Evolutionary conservation across 2,888 invertebrate species (phyloP).

Genomic region (Sesamia inferens): DNA sequence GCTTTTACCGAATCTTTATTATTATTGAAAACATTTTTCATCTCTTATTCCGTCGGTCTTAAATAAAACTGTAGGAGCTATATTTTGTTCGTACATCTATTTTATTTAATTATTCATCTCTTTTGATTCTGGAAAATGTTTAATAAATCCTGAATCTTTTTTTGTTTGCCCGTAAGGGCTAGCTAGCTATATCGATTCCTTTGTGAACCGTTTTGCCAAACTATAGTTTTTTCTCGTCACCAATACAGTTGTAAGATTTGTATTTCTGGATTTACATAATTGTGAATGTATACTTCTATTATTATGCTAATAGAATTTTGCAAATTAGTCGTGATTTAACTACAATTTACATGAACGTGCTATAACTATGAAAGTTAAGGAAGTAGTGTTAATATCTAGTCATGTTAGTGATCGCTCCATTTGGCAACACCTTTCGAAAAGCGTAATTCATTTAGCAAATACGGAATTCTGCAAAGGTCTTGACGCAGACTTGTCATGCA

Average conservation of each 20-base stretch:
- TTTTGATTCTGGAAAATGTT: conserved; percentile 4
- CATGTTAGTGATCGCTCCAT: conserved; percentile 2
- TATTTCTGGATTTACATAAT: conserved; percentile 17
- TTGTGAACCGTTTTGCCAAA: conserved; percentile 18
- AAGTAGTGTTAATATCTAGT: conserved; percentile 12
- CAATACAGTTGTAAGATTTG: not conserved
- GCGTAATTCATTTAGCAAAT: conserved; percentile 4
- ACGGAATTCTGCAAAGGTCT: conserved; percentile 24
- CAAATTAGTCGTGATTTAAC: conserved; percentile 25
- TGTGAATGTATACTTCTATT: conserved; percentile 7
- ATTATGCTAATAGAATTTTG: conserved; percentile 25
- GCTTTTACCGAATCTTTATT: conserved; percentile 6
- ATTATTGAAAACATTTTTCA: conserved; percentile 17
- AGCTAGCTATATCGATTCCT: conserved; percentile 21
- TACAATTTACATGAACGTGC: conserved; percentile 40
- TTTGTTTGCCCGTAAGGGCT: not conserved
- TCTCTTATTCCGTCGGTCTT: conserved; percentile 12
- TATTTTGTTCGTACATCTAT: conserved; percentile 18
- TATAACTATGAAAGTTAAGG: conserved; percentile 26
- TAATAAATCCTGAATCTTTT: conserved; percentile 3
- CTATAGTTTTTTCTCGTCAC: not conserved
- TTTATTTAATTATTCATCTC: conserved; percentile 9
- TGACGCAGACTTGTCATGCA: conserved; percentile 13
- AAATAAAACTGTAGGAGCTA: not conserved
- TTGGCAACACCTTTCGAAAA: conserved; percentile 18